Evolutionary conservation across 2,113 vertebrate genomes (phyloP), one percentile per base, ranked within the genome.

Genomic region (Ovis canadensis): DNA sequence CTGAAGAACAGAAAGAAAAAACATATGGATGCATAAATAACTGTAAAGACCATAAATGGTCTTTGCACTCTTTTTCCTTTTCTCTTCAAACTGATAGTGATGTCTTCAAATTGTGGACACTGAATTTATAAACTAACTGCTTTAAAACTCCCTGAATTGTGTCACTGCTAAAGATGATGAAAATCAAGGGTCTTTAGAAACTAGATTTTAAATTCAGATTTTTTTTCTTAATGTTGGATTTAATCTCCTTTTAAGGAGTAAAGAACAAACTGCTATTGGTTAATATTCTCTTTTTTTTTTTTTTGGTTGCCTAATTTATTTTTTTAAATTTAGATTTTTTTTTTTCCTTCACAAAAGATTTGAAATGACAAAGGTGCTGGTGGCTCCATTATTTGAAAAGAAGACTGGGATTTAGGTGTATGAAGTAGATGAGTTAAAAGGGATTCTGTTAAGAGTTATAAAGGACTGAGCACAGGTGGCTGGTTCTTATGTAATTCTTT

Each of bases 181-280:
- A 96, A 95, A 90, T 62, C 14, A n/a, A 88, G 60, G 14, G 33
- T 89, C 86, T 93, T 96, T 60, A 89, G 82, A 95, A 96, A 82
- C 23, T 64, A 92, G 43, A 40, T 71, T 88, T 92, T 64, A 64
- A 93, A 60, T 50, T 96, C 33, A 88, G 82, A 52, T 88, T 62
- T 96, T 92, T 45, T 88, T 40, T 40, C 36, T 40, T 87, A 92
- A 74, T 67, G 19, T 57, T 89, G 25, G 50, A 62, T 60, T 89
- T 86, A 27, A 40, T 92, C 45, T 89, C 48, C 71, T 45, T 59
- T 91, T 91, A 84, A 91, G 71, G 77, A 91, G 29, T 92, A 48
- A 67, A 85, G 40, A 95, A 54, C 15, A 88, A 91, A 94, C 90
- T 77, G 67, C 31, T 90, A 25, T 82, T 83, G 31, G 21, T 54